Percentiles rank a stretch among this genome's conserved stretches.
Evolutionary conservation across 2,888 invertebrate genomes (phyloP).

Genomic region (Cheilosia soror): DNA sequence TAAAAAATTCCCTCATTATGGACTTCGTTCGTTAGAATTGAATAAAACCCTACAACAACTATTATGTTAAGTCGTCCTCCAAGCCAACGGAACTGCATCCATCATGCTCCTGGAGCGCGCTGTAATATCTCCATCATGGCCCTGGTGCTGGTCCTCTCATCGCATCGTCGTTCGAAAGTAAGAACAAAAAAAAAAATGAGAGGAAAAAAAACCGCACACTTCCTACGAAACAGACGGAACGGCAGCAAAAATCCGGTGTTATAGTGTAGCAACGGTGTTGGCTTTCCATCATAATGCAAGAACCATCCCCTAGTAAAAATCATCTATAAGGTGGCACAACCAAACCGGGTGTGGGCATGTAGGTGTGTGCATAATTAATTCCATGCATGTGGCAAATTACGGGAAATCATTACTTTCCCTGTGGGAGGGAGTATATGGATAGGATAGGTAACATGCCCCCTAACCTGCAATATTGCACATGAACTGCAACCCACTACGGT

Average conservation of each 20-base stretch:
- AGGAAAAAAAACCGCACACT: constrained; percentile 20
- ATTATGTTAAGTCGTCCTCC: constrained; percentile 63
- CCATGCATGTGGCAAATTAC: constrained; percentile 78
- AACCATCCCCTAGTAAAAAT: constrained; percentile 50
- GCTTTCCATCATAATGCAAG: constrained; percentile 56
- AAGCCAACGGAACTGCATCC: constrained; percentile 63
- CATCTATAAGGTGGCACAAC: constrained; percentile 7
- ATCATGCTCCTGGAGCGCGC: constrained; percentile 52
- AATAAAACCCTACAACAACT: constrained; percentile 72
- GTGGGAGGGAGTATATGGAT: constrained; percentile 38
- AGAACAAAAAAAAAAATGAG: constrained; percentile 11
- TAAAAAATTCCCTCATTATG: constrained; percentile 74
- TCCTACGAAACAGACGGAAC: constrained; percentile 35
- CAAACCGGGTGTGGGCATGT: constrained; percentile 24
- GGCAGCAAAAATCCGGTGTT: constrained; percentile 48
- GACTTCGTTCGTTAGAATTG: constrained; percentile 70
- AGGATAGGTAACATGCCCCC: constrained; percentile 41
- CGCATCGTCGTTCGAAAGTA: constrained; percentile 22
- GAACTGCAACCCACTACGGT: not conserved
- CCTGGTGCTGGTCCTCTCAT: not conserved
- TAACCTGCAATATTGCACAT: not conserved
- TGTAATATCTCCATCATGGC: constrained; percentile 49
- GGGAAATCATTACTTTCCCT: constrained; percentile 77
- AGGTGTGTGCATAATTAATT: constrained; percentile 77
- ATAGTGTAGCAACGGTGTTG: constrained; percentile 43